These are phyloP conservation scores for Dendronephthya gigantea DNA, from an alignment of 64 coral and sea anemone species.

Conservation along the genomic window DNA sequence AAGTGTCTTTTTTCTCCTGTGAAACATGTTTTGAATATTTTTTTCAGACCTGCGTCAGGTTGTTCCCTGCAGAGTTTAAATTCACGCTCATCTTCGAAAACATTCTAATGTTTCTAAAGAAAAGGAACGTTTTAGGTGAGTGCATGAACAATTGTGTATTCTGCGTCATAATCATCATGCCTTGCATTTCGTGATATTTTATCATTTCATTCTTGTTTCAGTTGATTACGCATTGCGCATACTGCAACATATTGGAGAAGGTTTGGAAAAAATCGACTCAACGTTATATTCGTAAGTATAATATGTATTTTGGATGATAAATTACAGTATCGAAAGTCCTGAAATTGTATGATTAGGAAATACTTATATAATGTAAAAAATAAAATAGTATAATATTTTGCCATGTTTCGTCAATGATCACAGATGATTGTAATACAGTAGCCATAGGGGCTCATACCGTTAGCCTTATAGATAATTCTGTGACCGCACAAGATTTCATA, in stretches of 20 bases:
- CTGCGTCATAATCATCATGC: neutral
- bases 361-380: too few relatives aligned
- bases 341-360: too few relatives aligned
- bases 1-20: too few relatives aligned
- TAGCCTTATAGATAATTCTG: too few relatives aligned
- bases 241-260: conserved; percentile 37
- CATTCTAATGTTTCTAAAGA: neutral
- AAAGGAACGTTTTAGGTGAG: neutral
- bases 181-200: neutral
- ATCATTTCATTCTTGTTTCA: conserved; percentile 18
- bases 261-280: conserved; percentile 31
- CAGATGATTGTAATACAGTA: too few relatives aligned
- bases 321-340: too few relatives aligned
- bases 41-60: neutral
- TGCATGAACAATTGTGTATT: neutral
- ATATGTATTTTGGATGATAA: too few relatives aligned
- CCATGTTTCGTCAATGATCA: too few relatives aligned
- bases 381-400: too few relatives aligned
- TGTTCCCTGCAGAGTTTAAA: conserved; percentile 14
- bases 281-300: conserved; percentile 23
- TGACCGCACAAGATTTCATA: neutral
- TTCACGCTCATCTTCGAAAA: neutral
- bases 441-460: too few relatives aligned
- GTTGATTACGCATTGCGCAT: conserved; percentile 49
- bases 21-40: neutral